Conservation (phyloP, 2,888 invertebrate genomes). For the Julus scandinavius region DNA sequence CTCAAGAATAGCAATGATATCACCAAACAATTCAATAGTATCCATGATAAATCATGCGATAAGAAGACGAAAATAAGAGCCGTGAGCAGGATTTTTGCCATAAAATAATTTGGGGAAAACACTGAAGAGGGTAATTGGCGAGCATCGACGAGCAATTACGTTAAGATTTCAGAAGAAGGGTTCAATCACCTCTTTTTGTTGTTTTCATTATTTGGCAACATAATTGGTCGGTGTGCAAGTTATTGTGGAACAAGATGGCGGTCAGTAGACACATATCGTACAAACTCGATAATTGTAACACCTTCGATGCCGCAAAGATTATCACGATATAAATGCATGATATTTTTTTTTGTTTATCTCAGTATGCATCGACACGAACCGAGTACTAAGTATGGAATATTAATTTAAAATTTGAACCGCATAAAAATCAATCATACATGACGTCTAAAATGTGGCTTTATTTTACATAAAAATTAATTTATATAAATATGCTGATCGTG, state of each 20-base stretch:
- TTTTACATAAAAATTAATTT: no score
- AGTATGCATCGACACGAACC: no score
- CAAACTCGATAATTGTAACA: conserved; percentile 31
- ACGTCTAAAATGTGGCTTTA: no score
- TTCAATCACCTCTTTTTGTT: conserved; percentile 33
- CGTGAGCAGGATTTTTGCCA: neutral
- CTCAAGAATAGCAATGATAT: conserved; percentile 13
- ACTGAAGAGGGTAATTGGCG: neutral
- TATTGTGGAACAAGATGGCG: neutral
- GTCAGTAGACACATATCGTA: neutral
- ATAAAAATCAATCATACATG: no score
- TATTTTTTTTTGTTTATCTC: neutral
- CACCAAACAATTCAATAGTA: neutral
- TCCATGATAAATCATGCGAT: conserved; percentile 35
- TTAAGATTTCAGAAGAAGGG: neutral
- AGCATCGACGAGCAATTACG: neutral
- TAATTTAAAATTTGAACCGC: no score
- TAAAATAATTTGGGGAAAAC: neutral
- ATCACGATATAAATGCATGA: neutral
- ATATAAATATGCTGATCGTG: no score
- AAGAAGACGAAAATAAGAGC: neutral
- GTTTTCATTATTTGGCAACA: neutral
- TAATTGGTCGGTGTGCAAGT: neutral
- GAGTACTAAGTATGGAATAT: no score
- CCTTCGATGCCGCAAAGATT: neutral